These are phyloP conservation scores for Melanotaenia pygmaea DNA, from an alignment of 2,797 vertebrate genomes.

Conservation along the genomic window DNA sequence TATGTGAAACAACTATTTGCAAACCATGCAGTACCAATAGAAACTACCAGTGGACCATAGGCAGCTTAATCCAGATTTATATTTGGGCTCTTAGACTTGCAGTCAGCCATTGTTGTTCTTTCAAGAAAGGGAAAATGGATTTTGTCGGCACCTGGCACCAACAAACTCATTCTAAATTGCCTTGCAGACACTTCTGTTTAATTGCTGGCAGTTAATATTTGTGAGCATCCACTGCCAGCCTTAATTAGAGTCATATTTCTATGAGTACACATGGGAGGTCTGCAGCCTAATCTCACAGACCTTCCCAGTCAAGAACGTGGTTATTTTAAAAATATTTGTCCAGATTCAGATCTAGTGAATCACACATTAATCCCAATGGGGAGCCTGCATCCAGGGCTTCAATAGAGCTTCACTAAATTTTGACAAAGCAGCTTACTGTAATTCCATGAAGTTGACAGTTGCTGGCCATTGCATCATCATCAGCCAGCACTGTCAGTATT, in stretches of 20 bases:
- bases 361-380: conserved; percentile 66
- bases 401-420: conserved; percentile 70
- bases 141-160: conserved; percentile 62
- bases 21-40: conserved; percentile 24
- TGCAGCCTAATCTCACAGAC: conserved; percentile 43
- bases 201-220: conserved; percentile 69
- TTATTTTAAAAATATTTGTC: conserved; percentile 53
- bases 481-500: conserved; percentile 66
- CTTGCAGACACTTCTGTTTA: conserved; percentile 56
- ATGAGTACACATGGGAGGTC: conserved; percentile 48
- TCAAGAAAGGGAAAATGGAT: conserved; percentile 49
- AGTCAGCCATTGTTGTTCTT: conserved; percentile 59
- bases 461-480: conserved; percentile 74
- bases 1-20: conserved; percentile 21
- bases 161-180: conserved; percentile 53
- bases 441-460: conserved; percentile 78
- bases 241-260: conserved; percentile 69
- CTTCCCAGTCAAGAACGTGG: conserved; percentile 36
- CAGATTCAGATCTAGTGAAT: conserved; percentile 53
- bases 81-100: conserved; percentile 55
- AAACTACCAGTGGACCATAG: conserved; percentile 23
- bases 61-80: conserved; percentile 71
- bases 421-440: conserved; percentile 81
- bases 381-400: conserved; percentile 55
- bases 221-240: conserved; percentile 56